Evolutionary conservation across 2,113 vertebrate genomes (phyloP).

Genomic region (Herpailurus yagouaroundi): DNA sequence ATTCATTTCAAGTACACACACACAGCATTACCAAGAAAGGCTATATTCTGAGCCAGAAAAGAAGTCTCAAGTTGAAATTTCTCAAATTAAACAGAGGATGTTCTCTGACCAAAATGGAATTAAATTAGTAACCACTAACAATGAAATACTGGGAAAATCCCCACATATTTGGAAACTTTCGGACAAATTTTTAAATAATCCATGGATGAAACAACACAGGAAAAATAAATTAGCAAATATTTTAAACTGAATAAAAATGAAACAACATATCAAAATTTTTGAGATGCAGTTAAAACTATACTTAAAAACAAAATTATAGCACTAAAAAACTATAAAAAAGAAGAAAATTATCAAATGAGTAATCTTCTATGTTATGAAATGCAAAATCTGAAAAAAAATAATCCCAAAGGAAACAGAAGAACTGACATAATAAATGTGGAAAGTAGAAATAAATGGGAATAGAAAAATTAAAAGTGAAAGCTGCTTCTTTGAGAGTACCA

Average conservation of each 20-base stretch:
- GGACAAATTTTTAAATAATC: not conserved
- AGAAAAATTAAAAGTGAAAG: not conserved
- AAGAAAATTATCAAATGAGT: not conserved
- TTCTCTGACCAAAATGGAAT: not conserved
- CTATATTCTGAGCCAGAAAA: not conserved
- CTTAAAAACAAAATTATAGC: not conserved
- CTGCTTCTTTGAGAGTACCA: not conserved
- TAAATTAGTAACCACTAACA: not conserved
- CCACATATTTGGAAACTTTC: not conserved
- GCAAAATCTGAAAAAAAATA: not conserved
- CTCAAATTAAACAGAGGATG: not conserved
- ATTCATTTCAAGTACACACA: not conserved
- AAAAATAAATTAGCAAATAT: not conserved
- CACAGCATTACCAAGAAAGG: not conserved
- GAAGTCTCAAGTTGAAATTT: not conserved
- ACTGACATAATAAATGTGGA: not conserved
- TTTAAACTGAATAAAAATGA: slow-evolving; percentile 8
- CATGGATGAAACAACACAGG: not conserved
- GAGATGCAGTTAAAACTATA: not conserved
- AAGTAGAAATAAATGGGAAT: not conserved
- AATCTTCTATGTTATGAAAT: not conserved
- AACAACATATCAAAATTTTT: not conserved
- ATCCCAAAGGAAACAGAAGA: not conserved
- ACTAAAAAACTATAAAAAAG: not conserved
- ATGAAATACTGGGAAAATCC: not conserved